These are phyloP conservation scores for Rhagonycha lutea DNA, from an alignment of 2,888 invertebrate species.

Conservation along the genomic window DNA sequence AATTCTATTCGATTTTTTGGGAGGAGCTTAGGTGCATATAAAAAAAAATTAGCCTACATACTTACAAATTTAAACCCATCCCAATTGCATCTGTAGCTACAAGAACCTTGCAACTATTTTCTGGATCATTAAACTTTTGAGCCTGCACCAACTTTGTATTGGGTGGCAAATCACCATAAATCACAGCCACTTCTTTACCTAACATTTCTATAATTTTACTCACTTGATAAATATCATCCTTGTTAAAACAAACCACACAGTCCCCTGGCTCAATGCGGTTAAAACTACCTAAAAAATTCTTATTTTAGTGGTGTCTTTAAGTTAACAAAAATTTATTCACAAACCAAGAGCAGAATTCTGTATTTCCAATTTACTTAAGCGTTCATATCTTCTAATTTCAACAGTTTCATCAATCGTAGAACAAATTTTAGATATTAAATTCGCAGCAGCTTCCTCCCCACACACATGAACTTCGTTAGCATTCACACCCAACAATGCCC, in stretches of 20 bases:
- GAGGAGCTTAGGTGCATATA: no score
- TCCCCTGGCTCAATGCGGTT: constrained; percentile 89
- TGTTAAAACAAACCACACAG: constrained; percentile 98
- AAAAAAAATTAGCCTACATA: constrained; percentile 38
- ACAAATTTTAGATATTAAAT: constrained; percentile 79
- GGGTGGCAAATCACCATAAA: constrained; percentile 97
- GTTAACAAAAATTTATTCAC: constrained; percentile 4
- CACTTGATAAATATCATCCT: constrained; percentile 92
- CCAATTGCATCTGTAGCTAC: constrained; percentile 99
- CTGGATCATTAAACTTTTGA: constrained; percentile 94
- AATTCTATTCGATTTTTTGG: no score
- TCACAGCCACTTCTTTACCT: constrained; percentile 92
- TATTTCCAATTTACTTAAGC: constrained; percentile 81
- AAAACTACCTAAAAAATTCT: constrained; percentile 58
- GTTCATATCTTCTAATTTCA: constrained; percentile 82
- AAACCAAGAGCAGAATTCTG: constrained; percentile 71
- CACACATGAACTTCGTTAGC: constrained; percentile 97
- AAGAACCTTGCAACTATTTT: constrained; percentile 90
- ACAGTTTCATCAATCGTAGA: constrained; percentile 89
- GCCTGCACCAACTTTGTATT: constrained; percentile 97
- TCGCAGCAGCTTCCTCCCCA: constrained; percentile 89
- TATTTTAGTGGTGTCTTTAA: not conserved
- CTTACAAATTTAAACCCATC: constrained; percentile 96
- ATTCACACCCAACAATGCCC: constrained; percentile 88
- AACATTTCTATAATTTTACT: constrained; percentile 79